A percentile compares a stretch with the other conserved stretches of the same genome.
Evolutionary conservation across 2,113 vertebrate species (phyloP).

Genomic region (rat (Rattus norvegicus)): DNA sequence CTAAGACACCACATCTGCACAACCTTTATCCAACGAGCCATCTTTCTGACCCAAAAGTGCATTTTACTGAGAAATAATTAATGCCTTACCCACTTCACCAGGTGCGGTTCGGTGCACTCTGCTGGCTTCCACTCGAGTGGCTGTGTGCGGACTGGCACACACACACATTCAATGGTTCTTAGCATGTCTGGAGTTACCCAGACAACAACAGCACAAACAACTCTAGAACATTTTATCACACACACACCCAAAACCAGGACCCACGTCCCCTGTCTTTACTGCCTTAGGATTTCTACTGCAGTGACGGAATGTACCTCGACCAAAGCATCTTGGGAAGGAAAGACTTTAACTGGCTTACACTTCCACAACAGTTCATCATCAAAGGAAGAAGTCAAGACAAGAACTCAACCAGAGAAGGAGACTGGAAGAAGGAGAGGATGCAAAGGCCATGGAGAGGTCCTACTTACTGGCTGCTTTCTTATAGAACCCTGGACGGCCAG

Average conservation of each 20-base stretch:
- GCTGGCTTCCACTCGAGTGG: not conserved
- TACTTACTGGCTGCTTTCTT: not conserved
- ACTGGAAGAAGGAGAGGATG: not conserved
- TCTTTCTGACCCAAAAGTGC: not conserved
- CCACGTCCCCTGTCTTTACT: too few species aligned
- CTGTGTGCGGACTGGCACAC: fast-evolving
- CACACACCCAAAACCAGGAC: not conserved
- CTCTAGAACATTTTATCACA: not conserved
- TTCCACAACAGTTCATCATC: not conserved
- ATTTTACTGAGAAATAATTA: not conserved
- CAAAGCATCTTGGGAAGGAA: not conserved
- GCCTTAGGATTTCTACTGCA: not conserved
- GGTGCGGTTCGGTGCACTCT: too few species aligned
- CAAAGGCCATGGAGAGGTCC: too few species aligned
- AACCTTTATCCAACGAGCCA: not conserved
- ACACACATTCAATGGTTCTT: not conserved
- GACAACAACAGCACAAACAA: not conserved
- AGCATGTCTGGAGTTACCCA: not conserved
- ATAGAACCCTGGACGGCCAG: not conserved
- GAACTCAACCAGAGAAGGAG: not conserved
- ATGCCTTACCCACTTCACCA: not conserved
- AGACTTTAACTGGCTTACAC: not conserved
- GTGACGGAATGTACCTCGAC: not conserved
- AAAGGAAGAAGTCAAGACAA: not conserved
- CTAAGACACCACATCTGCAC: not conserved